Evolutionary conservation across 2,888 invertebrate species (phyloP), one percentile per base, ranked within the genome.

Genomic region (Drosophila koepferae): DNA sequence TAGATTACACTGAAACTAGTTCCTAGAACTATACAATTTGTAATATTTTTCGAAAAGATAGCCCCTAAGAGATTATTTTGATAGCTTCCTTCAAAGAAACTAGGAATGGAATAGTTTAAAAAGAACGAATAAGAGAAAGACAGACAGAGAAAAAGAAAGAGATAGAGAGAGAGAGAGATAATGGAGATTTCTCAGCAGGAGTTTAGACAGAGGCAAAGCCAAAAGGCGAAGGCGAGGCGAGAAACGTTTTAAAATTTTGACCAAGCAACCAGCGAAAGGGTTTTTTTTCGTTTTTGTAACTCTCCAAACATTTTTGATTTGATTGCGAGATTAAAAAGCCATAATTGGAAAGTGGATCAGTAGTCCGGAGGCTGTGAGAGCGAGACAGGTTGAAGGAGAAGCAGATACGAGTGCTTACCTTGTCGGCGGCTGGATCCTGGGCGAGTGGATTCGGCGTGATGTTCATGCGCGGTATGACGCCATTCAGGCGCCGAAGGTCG

Each of bases 371-470:
- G 16, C 14, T 16, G 12, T 14, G 46, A 48, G 58, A 36, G 44
- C 1, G n/a, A 38, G 23, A 38, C 12, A n/a, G 28, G 28, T 3
- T 28, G 59, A 48, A n/a, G 9, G 28, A n/a, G 18, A 1, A n/a
- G 28, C 2, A 9, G 36, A 51, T 18, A 49, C 9, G 14, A 18
- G 43, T n/a, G 44, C 88, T 81, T 63, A 86, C 86, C 92, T 93
- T 93, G 61, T 93, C 93, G 31, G 91, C 91, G 1, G 65, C 56
- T 14, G 86, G 60, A 54, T 93, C 93, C 71, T 93, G 92, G 0
- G 93, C 92, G 65, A 93, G 79, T 0, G 93, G 93, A 86, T 93
- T 93, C 5, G 93, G 90, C 2, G 93, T 93, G 31, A 93, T 93
- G 66, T 93, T 93, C 92, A 93, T 93, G 68, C 93, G 90, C 0